Conservation (phyloP, 2,113 vertebrate genomes). For the Scartelaos histophorus region DNA sequence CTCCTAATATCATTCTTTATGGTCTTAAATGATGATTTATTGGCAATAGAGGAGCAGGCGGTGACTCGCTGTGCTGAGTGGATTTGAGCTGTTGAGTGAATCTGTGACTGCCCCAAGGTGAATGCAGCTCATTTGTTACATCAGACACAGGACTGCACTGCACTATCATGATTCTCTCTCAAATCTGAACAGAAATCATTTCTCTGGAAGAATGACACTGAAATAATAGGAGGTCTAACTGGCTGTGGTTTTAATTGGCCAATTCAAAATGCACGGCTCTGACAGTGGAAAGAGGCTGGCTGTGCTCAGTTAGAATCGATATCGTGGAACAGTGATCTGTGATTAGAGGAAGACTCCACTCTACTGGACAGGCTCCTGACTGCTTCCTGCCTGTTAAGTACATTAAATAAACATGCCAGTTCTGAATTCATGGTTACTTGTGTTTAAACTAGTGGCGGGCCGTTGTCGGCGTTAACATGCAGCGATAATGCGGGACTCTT, state of each 20-base stretch:
- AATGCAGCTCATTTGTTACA: constrained; percentile 35
- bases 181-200: constrained; percentile 16
- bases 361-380: constrained; percentile 12
- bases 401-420: background rate
- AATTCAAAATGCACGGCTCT: background rate
- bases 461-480: too few relatives aligned
- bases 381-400: background rate
- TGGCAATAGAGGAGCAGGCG: constrained; percentile 16
- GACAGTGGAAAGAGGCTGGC: constrained; percentile 21
- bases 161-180: constrained; percentile 4
- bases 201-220: constrained; percentile 10
- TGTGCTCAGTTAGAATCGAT: constrained; percentile 33
- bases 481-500: too few relatives aligned
- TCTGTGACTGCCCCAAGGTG: constrained; percentile 29
- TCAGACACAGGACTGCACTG: constrained; percentile 26
- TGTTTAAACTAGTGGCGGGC: too few relatives aligned
- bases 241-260: constrained; percentile 37
- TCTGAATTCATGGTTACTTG: too few relatives aligned
- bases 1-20: constrained; percentile 50
- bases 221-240: constrained; percentile 20
- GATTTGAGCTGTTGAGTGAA: constrained; percentile 43
- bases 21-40: constrained; percentile 66
- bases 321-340: constrained; percentile 21
- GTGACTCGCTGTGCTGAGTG: constrained; percentile 33
- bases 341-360: constrained; percentile 22